phyloP scores from a whole-genome alignment of 2,797 vertebrate genomes.

The Nothura maculosa region DNA sequence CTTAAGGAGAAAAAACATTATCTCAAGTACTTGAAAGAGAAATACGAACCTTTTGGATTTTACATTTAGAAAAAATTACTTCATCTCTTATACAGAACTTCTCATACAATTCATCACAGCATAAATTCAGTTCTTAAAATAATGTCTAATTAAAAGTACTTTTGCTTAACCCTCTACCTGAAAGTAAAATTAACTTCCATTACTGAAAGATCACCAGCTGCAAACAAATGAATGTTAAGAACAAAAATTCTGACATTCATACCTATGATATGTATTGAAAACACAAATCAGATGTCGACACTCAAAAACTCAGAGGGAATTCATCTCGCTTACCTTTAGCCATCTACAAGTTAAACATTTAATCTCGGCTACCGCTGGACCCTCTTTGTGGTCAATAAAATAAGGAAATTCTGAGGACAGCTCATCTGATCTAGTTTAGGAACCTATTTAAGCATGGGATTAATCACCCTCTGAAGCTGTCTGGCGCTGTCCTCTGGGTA shows the following conservation, averaged over 20 bases:
- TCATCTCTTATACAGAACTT: slow-evolving; percentile 20
- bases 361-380: neutral
- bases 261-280: slow-evolving; percentile 14
- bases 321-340: neutral
- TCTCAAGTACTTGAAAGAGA: slow-evolving; percentile 28
- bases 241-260: slow-evolving; percentile 8
- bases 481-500: too few relatives aligned
- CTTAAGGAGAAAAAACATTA: neutral
- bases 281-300: slow-evolving; percentile 7
- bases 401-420: neutral
- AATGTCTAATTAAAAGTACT: neutral
- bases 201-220: slow-evolving; percentile 21
- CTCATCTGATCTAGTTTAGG: neutral
- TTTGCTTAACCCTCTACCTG: neutral
- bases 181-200: neutral
- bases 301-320: neutral
- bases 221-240: slow-evolving; percentile 21
- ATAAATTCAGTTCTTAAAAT: neutral
- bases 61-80: slow-evolving; percentile 16
- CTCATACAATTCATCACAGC: neutral
- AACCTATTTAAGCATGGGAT: neutral
- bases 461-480: neutral
- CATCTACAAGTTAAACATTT: neutral
- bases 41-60: slow-evolving; percentile 7
- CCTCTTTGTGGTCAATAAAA: neutral